A percentile compares a stretch with the other conserved stretches of the same genome.
Conservation (phyloP, 2,113 vertebrate genomes). For the Megatriorchis doriae region DNA sequence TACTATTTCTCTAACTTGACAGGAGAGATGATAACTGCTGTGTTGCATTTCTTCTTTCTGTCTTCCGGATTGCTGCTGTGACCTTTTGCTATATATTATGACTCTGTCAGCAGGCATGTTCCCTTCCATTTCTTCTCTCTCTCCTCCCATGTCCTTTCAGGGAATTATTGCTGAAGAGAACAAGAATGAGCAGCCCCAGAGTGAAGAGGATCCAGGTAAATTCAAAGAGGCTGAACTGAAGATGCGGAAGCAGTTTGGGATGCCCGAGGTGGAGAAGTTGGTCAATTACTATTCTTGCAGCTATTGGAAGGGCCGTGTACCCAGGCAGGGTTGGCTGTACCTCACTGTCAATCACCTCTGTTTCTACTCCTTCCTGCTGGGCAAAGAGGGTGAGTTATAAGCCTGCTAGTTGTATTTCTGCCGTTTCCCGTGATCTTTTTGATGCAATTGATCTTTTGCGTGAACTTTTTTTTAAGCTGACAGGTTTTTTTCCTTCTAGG, state of each 20-base stretch:
- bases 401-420: background rate
- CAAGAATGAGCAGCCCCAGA: slow-evolving; percentile 81
- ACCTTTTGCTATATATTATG: background rate
- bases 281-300: slow-evolving; percentile 99
- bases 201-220: slow-evolving; percentile 92
- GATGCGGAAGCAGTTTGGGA: slow-evolving; percentile 94
- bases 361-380: slow-evolving; percentile 96
- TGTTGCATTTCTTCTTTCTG: background rate
- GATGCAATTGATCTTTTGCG: background rate
- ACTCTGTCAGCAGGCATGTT: background rate
- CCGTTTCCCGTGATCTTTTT: background rate
- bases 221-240: slow-evolving; percentile 96
- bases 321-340: slow-evolving; percentile 96
- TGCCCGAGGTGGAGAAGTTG: slow-evolving; percentile 96
- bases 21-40: background rate
- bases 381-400: slow-evolving; percentile 88
- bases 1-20: background rate
- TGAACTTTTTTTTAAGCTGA: background rate
- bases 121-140: background rate
- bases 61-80: background rate
- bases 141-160: slow-evolving; percentile 61
- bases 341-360: slow-evolving; percentile 95
- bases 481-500: background rate
- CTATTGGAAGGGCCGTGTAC: slow-evolving; percentile 95
- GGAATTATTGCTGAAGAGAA: slow-evolving; percentile 98